Conservation (phyloP, 2,797 vertebrate species). For the Petrocephalus sullivani region DNA sequence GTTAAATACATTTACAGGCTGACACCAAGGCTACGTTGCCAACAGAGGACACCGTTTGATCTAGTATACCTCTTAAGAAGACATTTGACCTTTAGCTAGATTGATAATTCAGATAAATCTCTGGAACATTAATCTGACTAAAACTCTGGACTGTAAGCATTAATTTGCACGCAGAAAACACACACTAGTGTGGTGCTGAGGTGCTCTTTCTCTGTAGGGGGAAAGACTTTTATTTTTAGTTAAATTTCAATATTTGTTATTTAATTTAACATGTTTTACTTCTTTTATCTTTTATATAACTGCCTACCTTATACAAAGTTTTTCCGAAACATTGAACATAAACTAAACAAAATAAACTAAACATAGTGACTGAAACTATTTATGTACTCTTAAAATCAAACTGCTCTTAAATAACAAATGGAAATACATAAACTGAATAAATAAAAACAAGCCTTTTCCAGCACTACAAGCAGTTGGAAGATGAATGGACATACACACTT, state of each 20-base stretch:
- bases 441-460: background rate
- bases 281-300: background rate
- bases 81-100: conserved; percentile 27
- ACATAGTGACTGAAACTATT: background rate
- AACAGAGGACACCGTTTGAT: conserved; percentile 26
- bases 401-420: background rate
- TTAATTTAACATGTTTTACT: background rate
- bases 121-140: conserved; percentile 2
- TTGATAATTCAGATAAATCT: conserved; percentile 22
- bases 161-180: background rate
- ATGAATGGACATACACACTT: background rate
- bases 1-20: conserved; percentile 25
- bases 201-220: background rate
- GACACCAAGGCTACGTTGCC: conserved; percentile 25
- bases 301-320: background rate
- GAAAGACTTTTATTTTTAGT: background rate
- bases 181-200: background rate
- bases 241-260: background rate
- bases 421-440: background rate
- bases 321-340: background rate
- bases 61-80: conserved; percentile 26
- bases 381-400: background rate
- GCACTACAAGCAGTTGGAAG: background rate
- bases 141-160: background rate
- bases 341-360: background rate